Percentiles rank a stretch among this genome's conserved stretches.
Evolutionary conservation across 2,113 vertebrate species (phyloP).

Genomic region (Telmatochromis sp.): DNA sequence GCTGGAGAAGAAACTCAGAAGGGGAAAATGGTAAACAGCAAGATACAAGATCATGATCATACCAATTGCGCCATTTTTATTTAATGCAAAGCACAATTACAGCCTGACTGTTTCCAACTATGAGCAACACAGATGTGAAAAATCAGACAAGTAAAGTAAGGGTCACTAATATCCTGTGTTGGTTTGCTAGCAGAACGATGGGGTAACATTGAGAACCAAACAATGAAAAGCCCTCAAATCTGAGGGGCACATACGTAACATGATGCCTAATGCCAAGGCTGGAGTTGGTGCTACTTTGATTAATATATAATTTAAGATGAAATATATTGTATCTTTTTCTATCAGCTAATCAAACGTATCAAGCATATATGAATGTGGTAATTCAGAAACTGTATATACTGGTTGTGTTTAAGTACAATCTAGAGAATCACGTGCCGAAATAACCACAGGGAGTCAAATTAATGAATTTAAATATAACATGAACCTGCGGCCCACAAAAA

Average conservation of each 20-base stretch:
- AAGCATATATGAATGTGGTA: background rate
- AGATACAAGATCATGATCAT: background rate
- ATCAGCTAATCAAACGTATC: background rate
- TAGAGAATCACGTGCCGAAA: background rate
- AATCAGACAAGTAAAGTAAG: background rate
- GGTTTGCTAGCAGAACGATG: background rate
- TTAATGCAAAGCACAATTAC: background rate
- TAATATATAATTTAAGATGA: background rate
- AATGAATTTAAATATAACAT: background rate
- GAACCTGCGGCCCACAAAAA: background rate
- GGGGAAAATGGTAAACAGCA: background rate
- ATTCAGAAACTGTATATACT: background rate
- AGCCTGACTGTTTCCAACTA: background rate
- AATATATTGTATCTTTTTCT: background rate
- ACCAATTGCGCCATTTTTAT: background rate
- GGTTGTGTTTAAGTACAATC: background rate
- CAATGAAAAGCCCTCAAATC: background rate
- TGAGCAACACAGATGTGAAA: background rate
- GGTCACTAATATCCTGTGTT: background rate
- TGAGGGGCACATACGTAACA: background rate
- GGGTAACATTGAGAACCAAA: background rate
- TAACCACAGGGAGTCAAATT: background rate
- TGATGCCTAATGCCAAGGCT: background rate
- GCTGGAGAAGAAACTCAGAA: background rate
- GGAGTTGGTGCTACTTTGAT: background rate